Percentiles rank a stretch among this genome's conserved stretches.
These are phyloP conservation scores for Branchipolynoe longqiensis DNA, from an alignment of 2,888 invertebrate species.

Conservation along the genomic window DNA sequence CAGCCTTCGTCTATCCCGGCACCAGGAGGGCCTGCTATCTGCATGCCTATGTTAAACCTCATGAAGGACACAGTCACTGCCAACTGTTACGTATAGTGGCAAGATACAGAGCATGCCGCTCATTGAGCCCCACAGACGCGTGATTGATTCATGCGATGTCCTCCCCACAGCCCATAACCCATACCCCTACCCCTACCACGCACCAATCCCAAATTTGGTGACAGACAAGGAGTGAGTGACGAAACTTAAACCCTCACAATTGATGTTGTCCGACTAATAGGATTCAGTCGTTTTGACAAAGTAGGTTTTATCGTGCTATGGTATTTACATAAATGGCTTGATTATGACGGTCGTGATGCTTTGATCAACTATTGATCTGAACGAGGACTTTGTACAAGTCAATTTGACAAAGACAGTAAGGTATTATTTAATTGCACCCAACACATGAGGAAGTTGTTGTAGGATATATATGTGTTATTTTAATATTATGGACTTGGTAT, in stretches of 20 bases:
- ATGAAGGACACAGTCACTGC: not conserved
- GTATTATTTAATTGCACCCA: not conserved
- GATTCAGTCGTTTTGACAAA: not conserved
- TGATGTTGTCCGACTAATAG: constrained; percentile 12
- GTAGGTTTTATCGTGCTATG: constrained; percentile 9
- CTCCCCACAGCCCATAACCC: not conserved
- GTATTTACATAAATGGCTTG: constrained; percentile 20
- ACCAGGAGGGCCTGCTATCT: not conserved
- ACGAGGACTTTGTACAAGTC: not conserved
- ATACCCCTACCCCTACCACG: not conserved
- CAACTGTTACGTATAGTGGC: not conserved
- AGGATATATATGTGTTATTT: not conserved
- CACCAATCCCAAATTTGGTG: no score
- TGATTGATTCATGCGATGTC: not conserved
- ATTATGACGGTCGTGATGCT: not conserved
- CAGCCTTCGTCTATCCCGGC: not conserved
- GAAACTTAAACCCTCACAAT: not conserved
- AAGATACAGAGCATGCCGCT: no score
- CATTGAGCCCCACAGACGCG: no score
- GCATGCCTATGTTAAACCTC: not conserved
- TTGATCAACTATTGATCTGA: not conserved
- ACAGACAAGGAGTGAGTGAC: not conserved
- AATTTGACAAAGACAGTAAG: not conserved
- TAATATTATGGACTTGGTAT: constrained; percentile 4
- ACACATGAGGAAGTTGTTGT: not conserved